Conservation (phyloP, 2,113 vertebrate species). For the Nycticorax nycticorax region DNA sequence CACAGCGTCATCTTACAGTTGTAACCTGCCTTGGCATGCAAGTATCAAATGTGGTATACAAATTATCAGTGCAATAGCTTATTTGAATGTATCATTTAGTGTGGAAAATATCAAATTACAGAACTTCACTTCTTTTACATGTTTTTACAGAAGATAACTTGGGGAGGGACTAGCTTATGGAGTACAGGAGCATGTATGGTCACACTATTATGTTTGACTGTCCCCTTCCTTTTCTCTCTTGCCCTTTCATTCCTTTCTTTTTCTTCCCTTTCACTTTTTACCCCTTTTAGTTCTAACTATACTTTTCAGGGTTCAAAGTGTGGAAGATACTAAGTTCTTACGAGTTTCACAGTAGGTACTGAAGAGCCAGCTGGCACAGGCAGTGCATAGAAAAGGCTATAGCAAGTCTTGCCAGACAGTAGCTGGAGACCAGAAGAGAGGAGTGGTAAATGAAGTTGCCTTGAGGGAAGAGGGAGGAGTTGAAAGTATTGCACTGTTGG, state of each 20-base stretch:
- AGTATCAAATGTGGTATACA: not conserved
- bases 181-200: not conserved
- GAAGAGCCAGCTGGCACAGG: not conserved
- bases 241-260: not conserved
- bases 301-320: not conserved
- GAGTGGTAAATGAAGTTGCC: not conserved
- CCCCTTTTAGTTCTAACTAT: not conserved
- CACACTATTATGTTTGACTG: not conserved
- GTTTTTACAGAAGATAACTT: not conserved
- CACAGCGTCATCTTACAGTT: not conserved
- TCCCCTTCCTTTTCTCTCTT: not conserved
- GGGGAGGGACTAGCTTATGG: not conserved
- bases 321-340: not conserved
- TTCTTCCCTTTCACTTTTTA: not conserved
- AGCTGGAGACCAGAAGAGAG: not conserved
- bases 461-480: not conserved
- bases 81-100: not conserved
- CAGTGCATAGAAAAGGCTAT: not conserved
- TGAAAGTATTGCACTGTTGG: not conserved
- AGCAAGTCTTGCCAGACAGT: not conserved
- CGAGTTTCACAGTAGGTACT: not conserved
- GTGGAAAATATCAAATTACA: not conserved
- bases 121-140: not conserved
- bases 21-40: not conserved
- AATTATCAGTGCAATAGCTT: not conserved